phyloP scores from a whole-genome alignment of 2,113 vertebrate species.

The Ptilonorhynchus violaceus region DNA sequence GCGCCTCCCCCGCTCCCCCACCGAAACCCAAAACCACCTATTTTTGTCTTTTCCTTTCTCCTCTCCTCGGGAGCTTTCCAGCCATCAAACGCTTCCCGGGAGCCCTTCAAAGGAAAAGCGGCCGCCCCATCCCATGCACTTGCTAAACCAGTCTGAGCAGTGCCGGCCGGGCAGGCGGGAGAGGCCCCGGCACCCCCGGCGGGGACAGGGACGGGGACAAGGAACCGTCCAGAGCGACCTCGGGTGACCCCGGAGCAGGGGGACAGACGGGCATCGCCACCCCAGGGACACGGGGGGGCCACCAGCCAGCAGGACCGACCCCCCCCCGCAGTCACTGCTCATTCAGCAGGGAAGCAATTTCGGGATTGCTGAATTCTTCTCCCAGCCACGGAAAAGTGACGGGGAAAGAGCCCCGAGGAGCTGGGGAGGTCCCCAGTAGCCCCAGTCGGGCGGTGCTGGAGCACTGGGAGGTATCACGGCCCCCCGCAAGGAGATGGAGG shows the following conservation, averaged over 20 bases:
- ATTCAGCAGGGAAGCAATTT: rapidly evolving
- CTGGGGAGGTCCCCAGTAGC: neutral
- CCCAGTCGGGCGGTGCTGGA: rapidly evolving
- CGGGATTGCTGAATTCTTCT: neutral
- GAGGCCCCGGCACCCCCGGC: neutral
- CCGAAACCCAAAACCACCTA: conserved; percentile 47
- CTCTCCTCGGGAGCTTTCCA: conserved; percentile 21
- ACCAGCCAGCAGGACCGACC: neutral
- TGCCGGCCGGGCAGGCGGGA: neutral
- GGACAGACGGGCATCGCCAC: neutral
- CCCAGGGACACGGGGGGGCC: neutral
- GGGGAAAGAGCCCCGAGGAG: neutral
- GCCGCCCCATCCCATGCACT: neutral
- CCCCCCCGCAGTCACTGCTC: neutral
- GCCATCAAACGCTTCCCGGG: conserved; percentile 15
- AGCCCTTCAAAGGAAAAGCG: neutral
- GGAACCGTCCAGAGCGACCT: neutral
- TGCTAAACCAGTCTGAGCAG: conserved; percentile 55
- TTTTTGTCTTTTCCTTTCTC: conserved; percentile 18
- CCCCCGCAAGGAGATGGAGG: neutral
- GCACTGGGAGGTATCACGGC: neutral
- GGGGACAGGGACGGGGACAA: neutral
- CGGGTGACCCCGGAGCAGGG: neutral
- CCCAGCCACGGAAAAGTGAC: neutral
- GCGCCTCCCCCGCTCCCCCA: neutral